Percentiles rank a stretch among this genome's conserved stretches.
These are phyloP conservation scores for Glyphotaelius pellucidus DNA, from an alignment of 2,888 invertebrate genomes.

Conservation along the genomic window DNA sequence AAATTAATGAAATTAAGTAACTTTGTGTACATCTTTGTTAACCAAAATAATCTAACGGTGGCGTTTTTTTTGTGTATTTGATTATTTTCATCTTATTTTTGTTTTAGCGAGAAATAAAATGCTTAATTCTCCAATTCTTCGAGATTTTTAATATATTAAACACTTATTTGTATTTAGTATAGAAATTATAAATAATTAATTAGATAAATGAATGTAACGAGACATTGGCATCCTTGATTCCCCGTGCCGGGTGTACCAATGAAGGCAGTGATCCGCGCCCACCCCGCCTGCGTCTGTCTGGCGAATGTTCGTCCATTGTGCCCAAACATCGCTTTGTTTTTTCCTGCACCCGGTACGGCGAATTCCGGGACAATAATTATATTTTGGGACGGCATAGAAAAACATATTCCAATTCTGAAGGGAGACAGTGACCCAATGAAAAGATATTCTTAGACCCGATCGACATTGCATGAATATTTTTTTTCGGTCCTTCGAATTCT, in stretches of 20 bases:
- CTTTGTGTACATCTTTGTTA: no score
- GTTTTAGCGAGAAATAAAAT: no score
- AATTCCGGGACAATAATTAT: slow-evolving; percentile 41
- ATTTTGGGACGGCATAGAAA: slow-evolving; percentile 33
- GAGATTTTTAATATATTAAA: no score
- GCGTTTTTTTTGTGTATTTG: no score
- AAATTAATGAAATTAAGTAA: no score
- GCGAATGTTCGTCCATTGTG: slow-evolving; percentile 41
- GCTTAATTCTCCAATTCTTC: no score
- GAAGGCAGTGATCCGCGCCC: slow-evolving; percentile 27
- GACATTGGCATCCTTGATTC: not conserved
- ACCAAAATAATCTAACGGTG: no score
- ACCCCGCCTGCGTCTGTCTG: slow-evolving; percentile 39
- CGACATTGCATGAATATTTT: not conserved
- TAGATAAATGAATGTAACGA: no score
- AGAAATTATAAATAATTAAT: no score
- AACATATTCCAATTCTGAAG: slow-evolving; percentile 13
- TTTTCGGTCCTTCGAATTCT: not conserved
- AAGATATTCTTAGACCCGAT: not conserved
- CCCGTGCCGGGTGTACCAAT: not conserved
- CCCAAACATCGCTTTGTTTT: slow-evolving; percentile 39
- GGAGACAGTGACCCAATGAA: slow-evolving; percentile 40
- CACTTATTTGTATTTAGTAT: no score
- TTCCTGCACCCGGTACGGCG: slow-evolving; percentile 29
- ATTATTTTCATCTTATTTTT: no score